Conservation (phyloP, 2,797 vertebrate species). For the Alca torda region DNA sequence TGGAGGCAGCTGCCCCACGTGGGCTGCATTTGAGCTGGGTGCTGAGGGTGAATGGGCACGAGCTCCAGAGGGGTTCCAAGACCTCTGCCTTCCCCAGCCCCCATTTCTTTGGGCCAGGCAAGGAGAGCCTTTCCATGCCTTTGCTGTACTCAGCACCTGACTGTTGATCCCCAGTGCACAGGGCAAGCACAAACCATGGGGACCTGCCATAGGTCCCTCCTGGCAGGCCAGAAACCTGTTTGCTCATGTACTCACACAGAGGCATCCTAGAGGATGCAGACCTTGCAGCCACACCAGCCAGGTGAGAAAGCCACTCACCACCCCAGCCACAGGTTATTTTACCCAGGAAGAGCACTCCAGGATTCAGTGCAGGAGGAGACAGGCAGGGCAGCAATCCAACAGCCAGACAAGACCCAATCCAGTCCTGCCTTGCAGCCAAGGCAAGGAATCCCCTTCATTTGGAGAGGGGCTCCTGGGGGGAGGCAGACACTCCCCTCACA, state of each 20-base stretch:
- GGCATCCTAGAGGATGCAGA: not conserved
- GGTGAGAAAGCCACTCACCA: not conserved
- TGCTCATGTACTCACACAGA: fast-evolving
- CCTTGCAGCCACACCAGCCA: not conserved
- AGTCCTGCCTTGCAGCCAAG: not conserved
- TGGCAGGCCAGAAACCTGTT: not conserved
- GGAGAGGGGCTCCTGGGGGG: not conserved
- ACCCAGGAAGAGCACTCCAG: not conserved
- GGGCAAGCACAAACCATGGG: not conserved
- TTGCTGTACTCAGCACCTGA: not conserved
- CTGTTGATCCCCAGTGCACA: fast-evolving
- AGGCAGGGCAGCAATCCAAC: not conserved
- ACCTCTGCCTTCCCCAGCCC: not conserved
- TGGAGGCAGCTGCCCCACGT: no score
- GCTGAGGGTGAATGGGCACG: not conserved
- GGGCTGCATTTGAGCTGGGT: not conserved
- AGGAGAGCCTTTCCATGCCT: not conserved
- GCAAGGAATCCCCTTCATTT: not conserved
- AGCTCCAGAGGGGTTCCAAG: not conserved
- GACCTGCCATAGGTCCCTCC: not conserved
- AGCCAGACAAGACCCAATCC: not conserved
- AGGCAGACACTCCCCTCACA: not conserved
- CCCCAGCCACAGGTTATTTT: not conserved
- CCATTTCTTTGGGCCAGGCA: not conserved
- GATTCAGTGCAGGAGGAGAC: not conserved